Percentiles rank a stretch among this genome's conserved stretches.
Evolutionary conservation across 1,140 invertebrate genomes (phyloP).

Genomic region (Portunus trituberculatus): DNA sequence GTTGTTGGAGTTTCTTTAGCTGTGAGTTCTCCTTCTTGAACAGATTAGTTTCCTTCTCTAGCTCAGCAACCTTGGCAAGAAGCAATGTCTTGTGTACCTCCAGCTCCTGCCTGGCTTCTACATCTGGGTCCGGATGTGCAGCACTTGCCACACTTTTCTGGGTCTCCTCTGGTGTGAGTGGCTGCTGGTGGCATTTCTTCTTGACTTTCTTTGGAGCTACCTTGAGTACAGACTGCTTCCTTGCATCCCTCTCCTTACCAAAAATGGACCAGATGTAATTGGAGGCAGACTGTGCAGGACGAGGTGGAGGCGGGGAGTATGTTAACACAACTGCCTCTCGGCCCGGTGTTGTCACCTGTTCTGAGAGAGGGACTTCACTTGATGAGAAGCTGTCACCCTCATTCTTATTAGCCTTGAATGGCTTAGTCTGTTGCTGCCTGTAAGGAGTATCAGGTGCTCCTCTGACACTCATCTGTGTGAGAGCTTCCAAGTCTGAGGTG

Average conservation of each 20-base stretch:
- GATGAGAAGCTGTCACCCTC: neutral
- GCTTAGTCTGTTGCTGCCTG: neutral
- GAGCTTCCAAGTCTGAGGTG: constrained; percentile 72
- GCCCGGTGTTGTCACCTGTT: neutral
- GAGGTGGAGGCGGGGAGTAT: constrained; percentile 65
- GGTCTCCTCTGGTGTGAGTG: neutral
- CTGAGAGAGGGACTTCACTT: neutral
- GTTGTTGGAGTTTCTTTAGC: constrained; percentile 49
- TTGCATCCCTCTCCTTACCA: constrained; percentile 60
- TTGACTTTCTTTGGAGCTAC: neutral
- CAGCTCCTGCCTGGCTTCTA: constrained; percentile 24
- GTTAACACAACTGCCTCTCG: constrained; percentile 57
- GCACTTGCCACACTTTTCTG: neutral
- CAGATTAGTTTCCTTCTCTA: constrained; percentile 76
- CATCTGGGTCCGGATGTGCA: neutral
- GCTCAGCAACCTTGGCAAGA: constrained; percentile 71
- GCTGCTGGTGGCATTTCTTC: neutral
- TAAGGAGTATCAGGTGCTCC: neutral
- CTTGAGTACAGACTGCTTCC: neutral
- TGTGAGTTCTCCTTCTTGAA: constrained; percentile 72
- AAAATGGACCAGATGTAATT: constrained; percentile 73
- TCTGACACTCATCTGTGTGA: constrained; percentile 35
- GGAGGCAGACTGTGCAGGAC: constrained; percentile 54
- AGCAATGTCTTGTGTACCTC: constrained; percentile 74
- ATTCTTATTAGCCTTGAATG: neutral